phyloP scores from a whole-genome alignment of 2,888 invertebrate genomes.

The Noctua janthe region DNA sequence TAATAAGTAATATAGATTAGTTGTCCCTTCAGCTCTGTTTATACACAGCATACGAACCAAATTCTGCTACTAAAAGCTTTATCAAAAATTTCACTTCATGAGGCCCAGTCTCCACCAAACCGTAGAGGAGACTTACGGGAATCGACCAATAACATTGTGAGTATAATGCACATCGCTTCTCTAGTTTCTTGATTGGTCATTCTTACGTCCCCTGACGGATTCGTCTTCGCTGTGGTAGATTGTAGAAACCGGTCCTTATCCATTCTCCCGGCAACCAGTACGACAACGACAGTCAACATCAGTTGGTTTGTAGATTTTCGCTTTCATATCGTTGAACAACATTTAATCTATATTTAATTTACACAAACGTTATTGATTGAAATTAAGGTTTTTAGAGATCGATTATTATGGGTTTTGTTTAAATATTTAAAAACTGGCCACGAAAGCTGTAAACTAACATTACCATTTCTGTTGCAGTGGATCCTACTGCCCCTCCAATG shows the following conservation, averaged over 20 bases:
- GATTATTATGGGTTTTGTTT: not conserved
- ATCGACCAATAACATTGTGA: not conserved
- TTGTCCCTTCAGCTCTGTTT: too few species aligned
- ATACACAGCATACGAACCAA: not conserved
- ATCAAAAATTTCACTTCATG: not conserved
- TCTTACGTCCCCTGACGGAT: not conserved
- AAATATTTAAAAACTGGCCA: not conserved
- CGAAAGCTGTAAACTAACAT: not conserved
- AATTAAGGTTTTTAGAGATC: not conserved
- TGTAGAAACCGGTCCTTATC: not conserved
- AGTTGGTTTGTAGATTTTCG: not conserved
- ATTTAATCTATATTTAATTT: not conserved
- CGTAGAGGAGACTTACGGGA: not conserved
- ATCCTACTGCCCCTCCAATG: conserved; percentile 50
- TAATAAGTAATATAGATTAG: too few species aligned
- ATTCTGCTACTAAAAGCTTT: not conserved
- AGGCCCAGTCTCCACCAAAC: not conserved
- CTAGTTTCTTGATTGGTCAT: not conserved
- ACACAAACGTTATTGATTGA: not conserved
- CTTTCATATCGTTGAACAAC: not conserved
- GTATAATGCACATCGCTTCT: too few species aligned
- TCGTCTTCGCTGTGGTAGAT: not conserved
- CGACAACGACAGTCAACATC: not conserved
- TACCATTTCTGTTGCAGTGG: conserved; percentile 37
- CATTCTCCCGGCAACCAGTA: not conserved